phyloP scores from a whole-genome alignment of 2,113 vertebrate species.

The Hemiscyllium ocellatum region DNA sequence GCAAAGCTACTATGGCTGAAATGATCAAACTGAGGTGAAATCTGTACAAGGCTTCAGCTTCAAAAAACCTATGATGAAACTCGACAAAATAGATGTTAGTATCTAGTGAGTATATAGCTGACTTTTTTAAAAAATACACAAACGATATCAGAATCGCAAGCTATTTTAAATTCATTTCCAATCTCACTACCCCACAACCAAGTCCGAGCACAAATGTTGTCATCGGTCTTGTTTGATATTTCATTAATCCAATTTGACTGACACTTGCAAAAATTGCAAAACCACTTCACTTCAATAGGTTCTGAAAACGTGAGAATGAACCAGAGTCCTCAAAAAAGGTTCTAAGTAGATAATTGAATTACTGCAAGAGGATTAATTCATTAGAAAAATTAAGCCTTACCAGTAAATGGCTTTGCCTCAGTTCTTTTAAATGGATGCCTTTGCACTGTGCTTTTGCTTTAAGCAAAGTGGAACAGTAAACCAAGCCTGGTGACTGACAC shows the following conservation, averaged over 20 bases:
- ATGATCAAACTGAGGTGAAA: background rate
- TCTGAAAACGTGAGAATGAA: constrained; percentile 7
- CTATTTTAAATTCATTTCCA: background rate
- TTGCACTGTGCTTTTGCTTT: background rate
- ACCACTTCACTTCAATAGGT: background rate
- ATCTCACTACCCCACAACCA: no score
- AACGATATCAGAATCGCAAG: background rate
- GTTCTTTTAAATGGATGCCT: background rate
- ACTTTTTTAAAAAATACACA: background rate
- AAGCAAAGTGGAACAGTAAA: background rate
- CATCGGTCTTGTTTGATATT: background rate
- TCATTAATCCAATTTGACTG: constrained; percentile 19
- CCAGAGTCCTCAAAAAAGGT: background rate
- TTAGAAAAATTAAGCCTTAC: constrained; percentile 6
- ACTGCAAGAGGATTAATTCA: background rate
- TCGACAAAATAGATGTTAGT: background rate
- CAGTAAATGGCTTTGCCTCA: background rate
- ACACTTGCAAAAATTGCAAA: constrained; percentile 10
- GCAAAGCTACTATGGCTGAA: background rate
- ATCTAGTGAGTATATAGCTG: background rate
- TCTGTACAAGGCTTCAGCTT: background rate
- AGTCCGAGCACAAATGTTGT: background rate
- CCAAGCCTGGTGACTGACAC: background rate
- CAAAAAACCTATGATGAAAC: background rate
- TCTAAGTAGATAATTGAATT: constrained; percentile 2